These are phyloP conservation scores for Phycodurus eques DNA, from an alignment of 2,113 vertebrate genomes.

Conservation along the genomic window DNA sequence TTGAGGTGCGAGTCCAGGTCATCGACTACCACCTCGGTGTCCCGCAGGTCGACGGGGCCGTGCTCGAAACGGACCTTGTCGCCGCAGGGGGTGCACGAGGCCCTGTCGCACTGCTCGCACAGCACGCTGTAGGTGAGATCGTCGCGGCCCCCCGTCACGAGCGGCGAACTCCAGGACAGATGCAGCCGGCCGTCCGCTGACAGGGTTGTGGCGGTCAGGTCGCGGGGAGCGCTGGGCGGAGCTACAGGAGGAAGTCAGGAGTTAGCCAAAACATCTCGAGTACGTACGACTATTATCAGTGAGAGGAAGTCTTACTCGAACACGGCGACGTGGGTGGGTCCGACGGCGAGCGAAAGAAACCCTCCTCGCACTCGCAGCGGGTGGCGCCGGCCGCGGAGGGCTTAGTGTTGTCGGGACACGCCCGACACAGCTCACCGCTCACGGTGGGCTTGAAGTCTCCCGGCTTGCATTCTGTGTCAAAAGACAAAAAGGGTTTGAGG, in stretches of 20 bases:
- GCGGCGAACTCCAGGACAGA: conserved; percentile 83
- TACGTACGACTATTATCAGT: no score
- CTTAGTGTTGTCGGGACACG: conserved; percentile 81
- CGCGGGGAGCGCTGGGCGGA: conserved; percentile 79
- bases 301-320: conserved; percentile 76
- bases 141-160: conserved; percentile 76
- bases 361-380: conserved; percentile 79
- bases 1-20: conserved; percentile 90
- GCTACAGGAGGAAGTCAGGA: conserved; percentile 67
- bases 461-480: conserved; percentile 77
- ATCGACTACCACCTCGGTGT: conserved; percentile 64
- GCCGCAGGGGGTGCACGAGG: conserved; percentile 78
- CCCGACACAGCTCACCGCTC: conserved; percentile 68
- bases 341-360: conserved; percentile 77
- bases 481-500: conserved; percentile 20
- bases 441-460: conserved; percentile 82
- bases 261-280: conserved; percentile 18
- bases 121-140: conserved; percentile 82
- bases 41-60: conserved; percentile 46
- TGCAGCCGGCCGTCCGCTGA: conserved; percentile 78
- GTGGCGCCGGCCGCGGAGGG: conserved; percentile 67
- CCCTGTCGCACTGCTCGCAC: conserved; percentile 82
- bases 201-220: conserved; percentile 69
- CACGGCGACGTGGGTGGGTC: conserved; percentile 76
- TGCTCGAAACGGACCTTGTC: conserved; percentile 78